Evolutionary conservation across 2,113 vertebrate species (phyloP).

Genomic region (Podarcis muralis): DNA sequence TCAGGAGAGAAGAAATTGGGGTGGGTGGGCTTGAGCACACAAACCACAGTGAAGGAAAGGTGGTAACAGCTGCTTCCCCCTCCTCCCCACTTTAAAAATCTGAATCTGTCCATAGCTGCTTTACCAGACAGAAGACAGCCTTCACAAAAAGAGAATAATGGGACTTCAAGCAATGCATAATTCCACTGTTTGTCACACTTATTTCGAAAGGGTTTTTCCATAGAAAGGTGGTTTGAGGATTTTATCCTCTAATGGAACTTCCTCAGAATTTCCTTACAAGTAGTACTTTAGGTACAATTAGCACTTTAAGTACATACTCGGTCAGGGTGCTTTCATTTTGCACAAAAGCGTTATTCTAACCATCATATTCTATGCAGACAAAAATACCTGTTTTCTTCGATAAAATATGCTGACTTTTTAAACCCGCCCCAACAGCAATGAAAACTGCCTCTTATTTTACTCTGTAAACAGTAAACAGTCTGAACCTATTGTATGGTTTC

Average conservation of each 20-base stretch:
- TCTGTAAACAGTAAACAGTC: too few species aligned
- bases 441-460: not conserved
- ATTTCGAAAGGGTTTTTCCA: not conserved
- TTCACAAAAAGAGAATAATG: not conserved
- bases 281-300: not conserved
- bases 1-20: not conserved
- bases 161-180: not conserved
- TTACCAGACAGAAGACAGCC: not conserved
- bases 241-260: not conserved
- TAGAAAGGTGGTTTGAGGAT: too few species aligned
- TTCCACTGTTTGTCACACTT: not conserved
- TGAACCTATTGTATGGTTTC: too few species aligned
- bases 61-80: not conserved
- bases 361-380: conserved; percentile 8
- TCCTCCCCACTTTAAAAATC: not conserved
- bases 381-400: not conserved
- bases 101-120: not conserved
- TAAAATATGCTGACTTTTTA: not conserved
- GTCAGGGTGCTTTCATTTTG: not conserved
- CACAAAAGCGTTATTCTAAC: not conserved
- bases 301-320: not conserved
- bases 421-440: not conserved
- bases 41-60: not conserved
- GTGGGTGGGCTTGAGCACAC: not conserved
- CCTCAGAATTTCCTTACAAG: not conserved